These are phyloP conservation scores for Phaethornis superciliosus DNA, from an alignment of 2,113 vertebrate genomes.

Conservation along the genomic window DNA sequence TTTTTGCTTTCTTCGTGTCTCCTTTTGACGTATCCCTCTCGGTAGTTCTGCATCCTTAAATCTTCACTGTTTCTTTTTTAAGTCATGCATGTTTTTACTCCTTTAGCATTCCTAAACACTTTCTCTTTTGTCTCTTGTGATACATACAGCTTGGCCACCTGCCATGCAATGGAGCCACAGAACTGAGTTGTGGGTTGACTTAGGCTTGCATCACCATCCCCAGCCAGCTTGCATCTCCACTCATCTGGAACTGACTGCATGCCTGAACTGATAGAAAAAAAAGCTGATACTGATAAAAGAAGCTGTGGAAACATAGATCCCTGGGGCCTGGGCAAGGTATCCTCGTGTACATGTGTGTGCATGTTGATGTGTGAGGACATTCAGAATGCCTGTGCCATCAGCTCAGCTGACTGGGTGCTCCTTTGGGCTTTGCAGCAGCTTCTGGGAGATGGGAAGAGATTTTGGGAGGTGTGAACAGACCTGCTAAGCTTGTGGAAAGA, in stretches of 20 bases:
- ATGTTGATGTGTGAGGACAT: not conserved
- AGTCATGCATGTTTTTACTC: not conserved
- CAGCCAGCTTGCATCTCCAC: not conserved
- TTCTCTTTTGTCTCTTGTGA: not conserved
- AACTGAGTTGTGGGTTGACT: not conserved
- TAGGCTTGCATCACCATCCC: not conserved
- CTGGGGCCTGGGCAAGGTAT: not conserved
- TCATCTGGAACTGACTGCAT: not conserved
- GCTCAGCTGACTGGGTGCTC: not conserved
- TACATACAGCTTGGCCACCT: not conserved
- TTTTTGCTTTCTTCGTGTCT: not conserved
- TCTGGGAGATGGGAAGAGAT: not conserved
- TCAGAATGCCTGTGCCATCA: not conserved
- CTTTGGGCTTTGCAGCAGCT: not conserved
- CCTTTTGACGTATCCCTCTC: not conserved
- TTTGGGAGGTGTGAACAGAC: not conserved
- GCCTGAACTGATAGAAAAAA: not conserved
- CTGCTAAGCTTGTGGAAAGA: not conserved
- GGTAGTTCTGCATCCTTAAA: not conserved
- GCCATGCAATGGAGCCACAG: not conserved
- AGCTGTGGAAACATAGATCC: not conserved
- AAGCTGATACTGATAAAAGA: not conserved
- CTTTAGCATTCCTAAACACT: not conserved
- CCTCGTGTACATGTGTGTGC: not conserved
- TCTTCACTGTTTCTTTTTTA: not conserved